Conservation (phyloP, 2,797 vertebrate species). For the Australoheros facetus region DNA sequence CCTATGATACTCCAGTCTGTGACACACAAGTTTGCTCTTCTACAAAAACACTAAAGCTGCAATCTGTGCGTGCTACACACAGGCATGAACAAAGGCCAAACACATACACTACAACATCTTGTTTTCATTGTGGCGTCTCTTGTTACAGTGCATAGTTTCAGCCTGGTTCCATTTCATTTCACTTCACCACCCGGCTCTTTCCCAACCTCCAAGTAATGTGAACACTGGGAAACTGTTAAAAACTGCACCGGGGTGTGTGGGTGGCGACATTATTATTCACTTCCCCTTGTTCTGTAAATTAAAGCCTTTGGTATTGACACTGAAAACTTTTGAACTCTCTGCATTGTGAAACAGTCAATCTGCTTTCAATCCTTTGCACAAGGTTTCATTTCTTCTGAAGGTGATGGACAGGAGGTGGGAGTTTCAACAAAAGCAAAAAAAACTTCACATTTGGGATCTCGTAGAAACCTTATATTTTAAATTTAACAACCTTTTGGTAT, state of each 20-base stretch:
- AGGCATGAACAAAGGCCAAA: conserved; percentile 22
- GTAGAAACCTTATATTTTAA: conserved; percentile 50
- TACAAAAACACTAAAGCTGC: conserved; percentile 17
- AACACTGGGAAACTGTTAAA: conserved; percentile 38
- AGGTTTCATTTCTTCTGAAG: conserved; percentile 51
- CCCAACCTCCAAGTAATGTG: conserved; percentile 29
- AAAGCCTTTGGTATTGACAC: conserved; percentile 67
- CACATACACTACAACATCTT: conserved; percentile 31
- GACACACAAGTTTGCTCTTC: neutral
- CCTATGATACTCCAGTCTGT: neutral
- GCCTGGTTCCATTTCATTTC: conserved; percentile 61
- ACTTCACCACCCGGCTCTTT: conserved; percentile 56
- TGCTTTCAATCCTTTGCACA: conserved; percentile 45
- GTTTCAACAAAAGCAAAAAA: conserved; percentile 55
- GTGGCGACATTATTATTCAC: conserved; percentile 63
- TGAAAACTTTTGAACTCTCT: conserved; percentile 54
- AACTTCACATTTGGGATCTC: conserved; percentile 45
- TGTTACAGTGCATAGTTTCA: conserved; percentile 48
- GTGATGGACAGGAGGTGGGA: conserved; percentile 57
- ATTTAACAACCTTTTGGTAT: conserved; percentile 54
- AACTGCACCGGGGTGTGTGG: conserved; percentile 52
- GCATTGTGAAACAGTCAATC: conserved; percentile 62
- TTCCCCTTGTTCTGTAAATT: conserved; percentile 68
- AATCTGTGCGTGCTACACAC: conserved; percentile 17
- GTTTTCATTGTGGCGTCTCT: conserved; percentile 45